phyloP scores from a whole-genome alignment of 1,140 invertebrate genomes.

The Papilio polytes region DNA sequence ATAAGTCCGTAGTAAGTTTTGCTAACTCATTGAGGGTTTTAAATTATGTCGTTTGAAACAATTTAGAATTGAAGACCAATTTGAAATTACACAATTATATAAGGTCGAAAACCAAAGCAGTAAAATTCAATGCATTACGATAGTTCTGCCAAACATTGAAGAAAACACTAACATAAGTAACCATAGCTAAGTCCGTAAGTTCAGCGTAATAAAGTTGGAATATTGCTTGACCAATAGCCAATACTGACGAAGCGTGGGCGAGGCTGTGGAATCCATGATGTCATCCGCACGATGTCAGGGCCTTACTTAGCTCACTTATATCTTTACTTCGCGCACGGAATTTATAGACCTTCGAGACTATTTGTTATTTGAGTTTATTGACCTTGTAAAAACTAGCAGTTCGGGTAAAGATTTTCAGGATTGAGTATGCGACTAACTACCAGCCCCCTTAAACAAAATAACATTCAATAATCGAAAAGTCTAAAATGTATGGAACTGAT shows the following conservation, averaged over 20 bases:
- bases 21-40: too few species aligned
- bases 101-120: background rate
- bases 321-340: conserved; percentile 30
- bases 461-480: too few species aligned
- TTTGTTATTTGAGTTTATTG: conserved; percentile 12
- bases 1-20: too few species aligned
- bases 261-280: conserved; percentile 47
- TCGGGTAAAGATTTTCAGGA: background rate
- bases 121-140: background rate
- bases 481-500: too few species aligned
- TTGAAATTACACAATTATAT: too few species aligned
- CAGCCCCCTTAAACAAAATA: too few species aligned
- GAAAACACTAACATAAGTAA: background rate
- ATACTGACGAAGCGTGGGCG: conserved; percentile 32
- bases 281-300: conserved; percentile 47
- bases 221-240: background rate
- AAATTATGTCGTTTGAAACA: too few species aligned
- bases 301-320: conserved; percentile 46
- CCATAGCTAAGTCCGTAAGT: background rate
- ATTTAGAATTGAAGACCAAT: too few species aligned
- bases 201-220: background rate
- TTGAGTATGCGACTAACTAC: background rate
- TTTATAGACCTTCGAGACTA: conserved; percentile 20
- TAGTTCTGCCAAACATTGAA: background rate
- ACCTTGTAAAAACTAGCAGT: conserved; percentile 4